Percentiles rank a stretch among this genome's conserved stretches.
Evolutionary conservation across 2,888 invertebrate species (phyloP).

Genomic region (Drosophila paramelanica): DNA sequence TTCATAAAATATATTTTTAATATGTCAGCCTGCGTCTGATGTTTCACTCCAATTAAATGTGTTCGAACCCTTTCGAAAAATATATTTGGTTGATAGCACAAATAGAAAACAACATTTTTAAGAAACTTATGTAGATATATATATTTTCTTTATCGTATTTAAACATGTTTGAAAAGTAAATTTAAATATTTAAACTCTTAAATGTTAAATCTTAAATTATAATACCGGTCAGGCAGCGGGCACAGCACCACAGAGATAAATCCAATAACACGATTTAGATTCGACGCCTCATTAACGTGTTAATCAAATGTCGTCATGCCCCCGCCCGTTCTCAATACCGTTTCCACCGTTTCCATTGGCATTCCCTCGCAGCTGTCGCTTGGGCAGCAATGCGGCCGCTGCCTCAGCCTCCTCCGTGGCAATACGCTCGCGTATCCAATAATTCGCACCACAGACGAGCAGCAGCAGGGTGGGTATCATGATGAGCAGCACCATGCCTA

Average conservation of each 20-base stretch:
- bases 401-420: slow-evolving; percentile 80
- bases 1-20: too few species aligned
- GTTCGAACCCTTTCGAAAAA: too few species aligned
- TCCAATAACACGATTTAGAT: slow-evolving; percentile 28
- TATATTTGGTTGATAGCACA: too few species aligned
- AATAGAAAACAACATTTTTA: too few species aligned
- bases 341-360: slow-evolving; percentile 8
- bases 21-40: too few species aligned
- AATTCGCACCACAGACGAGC: slow-evolving; percentile 89
- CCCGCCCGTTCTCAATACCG: slow-evolving; percentile 7
- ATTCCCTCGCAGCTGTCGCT: slow-evolving; percentile 8
- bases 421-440: slow-evolving; percentile 86
- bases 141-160: slow-evolving; percentile 2
- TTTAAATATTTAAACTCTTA: slow-evolving; percentile 1
- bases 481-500: slow-evolving; percentile 91
- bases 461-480: slow-evolving; percentile 90
- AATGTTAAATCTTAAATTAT: neutral
- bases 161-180: neutral
- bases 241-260: slow-evolving; percentile 13
- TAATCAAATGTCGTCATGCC: slow-evolving; percentile 55
- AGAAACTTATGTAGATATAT: neutral
- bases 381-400: slow-evolving; percentile 62
- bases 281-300: slow-evolving; percentile 53
- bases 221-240: neutral
- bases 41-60: too few species aligned